phyloP scores from a whole-genome alignment of 1,140 invertebrate genomes.

The Drosophila serrata region DNA sequence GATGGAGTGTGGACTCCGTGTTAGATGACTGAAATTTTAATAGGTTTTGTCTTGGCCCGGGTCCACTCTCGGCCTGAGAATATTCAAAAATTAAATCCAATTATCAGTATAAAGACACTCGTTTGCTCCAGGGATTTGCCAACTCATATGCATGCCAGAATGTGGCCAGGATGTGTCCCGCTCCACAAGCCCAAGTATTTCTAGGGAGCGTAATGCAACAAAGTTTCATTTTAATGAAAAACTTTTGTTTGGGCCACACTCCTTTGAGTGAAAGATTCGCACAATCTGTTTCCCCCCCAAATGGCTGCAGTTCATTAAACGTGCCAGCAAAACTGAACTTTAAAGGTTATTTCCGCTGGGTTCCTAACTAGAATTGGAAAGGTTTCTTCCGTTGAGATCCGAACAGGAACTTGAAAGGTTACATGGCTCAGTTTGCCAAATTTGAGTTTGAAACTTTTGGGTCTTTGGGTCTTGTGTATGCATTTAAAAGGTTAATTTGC shows the following conservation, averaged over 20 bases:
- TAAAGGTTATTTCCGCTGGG: slow-evolving; percentile 33
- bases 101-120: slow-evolving; percentile 83
- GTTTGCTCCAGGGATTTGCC: slow-evolving; percentile 47
- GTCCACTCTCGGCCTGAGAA: slow-evolving; percentile 25
- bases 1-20: slow-evolving; percentile 10
- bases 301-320: slow-evolving; percentile 42
- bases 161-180: background rate
- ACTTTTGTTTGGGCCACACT: slow-evolving; percentile 73
- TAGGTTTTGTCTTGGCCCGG: slow-evolving; percentile 40
- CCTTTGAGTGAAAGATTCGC: slow-evolving; percentile 18
- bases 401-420: slow-evolving; percentile 37
- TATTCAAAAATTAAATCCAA: slow-evolving; percentile 84
- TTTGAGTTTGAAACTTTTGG: slow-evolving; percentile 26
- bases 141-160: slow-evolving; percentile 35
- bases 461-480: background rate
- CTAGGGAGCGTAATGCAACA: slow-evolving; percentile 64
- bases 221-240: slow-evolving; percentile 82
- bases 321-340: slow-evolving; percentile 33
- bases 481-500: slow-evolving; percentile 41
- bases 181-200: slow-evolving; percentile 44
- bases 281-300: slow-evolving; percentile 30
- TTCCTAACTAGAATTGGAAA: slow-evolving; percentile 28
- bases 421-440: slow-evolving; percentile 17
- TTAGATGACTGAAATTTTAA: slow-evolving; percentile 64
- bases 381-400: slow-evolving; percentile 13